phyloP scores from a whole-genome alignment of 2,888 invertebrate species.

The Isotomurus palustris region DNA sequence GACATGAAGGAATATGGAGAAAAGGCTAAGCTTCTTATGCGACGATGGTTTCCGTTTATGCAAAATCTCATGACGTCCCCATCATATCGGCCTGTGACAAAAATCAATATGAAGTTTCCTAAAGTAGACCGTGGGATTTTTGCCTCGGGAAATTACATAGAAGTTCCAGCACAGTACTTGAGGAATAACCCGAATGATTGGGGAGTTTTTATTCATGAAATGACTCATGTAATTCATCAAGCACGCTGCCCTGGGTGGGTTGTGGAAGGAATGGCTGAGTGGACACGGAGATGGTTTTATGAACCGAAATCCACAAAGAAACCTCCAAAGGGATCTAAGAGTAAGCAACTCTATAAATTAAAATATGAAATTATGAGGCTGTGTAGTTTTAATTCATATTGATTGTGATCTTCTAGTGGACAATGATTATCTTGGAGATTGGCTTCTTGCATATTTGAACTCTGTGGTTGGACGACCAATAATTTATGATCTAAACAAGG shows the following conservation, averaged over 20 bases:
- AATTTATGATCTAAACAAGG: constrained; percentile 2
- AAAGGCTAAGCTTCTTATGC: not conserved
- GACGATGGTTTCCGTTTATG: not conserved
- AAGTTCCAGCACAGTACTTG: not conserved
- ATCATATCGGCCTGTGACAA: not conserved
- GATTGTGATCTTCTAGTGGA: too few relatives aligned
- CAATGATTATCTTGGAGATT: too few relatives aligned
- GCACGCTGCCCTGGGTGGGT: constrained; percentile 4
- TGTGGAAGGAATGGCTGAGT: constrained; percentile 7
- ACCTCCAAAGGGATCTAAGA: not conserved
- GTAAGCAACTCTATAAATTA: not conserved
- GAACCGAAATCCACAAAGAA: not conserved
- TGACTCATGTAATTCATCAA: constrained; percentile 15
- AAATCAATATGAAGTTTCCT: constrained; percentile 1
- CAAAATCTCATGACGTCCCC: not conserved
- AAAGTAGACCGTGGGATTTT: constrained; percentile 2
- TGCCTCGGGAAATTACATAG: constrained; percentile 1
- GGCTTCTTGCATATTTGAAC: not conserved
- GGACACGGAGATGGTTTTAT: constrained; percentile 6
- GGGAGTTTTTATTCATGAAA: constrained; percentile 12
- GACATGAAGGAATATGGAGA: constrained; percentile 3
- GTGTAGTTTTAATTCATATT: too few relatives aligned
- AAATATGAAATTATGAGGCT: too few relatives aligned
- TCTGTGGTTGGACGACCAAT: not conserved
- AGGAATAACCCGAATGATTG: constrained; percentile 4